Percentiles rank a stretch among this genome's conserved stretches.
Conservation (phyloP, 2,113 vertebrate species). For the Gymnogyps californianus region DNA sequence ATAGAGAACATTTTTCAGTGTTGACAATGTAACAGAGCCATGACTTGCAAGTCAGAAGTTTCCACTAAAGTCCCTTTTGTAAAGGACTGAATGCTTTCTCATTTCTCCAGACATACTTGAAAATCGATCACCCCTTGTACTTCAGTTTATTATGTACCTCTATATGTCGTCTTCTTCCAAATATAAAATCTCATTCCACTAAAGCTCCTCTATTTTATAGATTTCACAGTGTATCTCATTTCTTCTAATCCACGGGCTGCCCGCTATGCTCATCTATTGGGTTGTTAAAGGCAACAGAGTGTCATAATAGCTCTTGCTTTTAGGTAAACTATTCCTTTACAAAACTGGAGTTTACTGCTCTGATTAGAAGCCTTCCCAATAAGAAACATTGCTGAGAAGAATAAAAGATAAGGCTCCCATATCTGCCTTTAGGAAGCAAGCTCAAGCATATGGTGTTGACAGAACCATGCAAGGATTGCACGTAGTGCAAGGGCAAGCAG, state of each 20-base stretch:
- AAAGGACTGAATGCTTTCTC: background rate
- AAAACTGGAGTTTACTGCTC: background rate
- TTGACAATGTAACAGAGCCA: background rate
- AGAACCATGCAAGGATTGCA: background rate
- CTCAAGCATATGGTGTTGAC: background rate
- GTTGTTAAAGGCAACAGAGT: background rate
- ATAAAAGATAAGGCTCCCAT: background rate
- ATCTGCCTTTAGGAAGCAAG: background rate
- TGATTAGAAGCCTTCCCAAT: background rate
- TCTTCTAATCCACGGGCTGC: background rate
- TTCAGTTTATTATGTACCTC: background rate
- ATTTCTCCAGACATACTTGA: background rate
- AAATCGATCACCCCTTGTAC: background rate
- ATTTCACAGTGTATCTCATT: background rate
- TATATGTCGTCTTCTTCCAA: background rate
- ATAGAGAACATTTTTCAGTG: background rate
- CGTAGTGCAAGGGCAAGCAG: background rate
- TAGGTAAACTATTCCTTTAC: background rate
- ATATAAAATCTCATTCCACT: background rate
- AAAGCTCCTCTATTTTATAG: background rate
- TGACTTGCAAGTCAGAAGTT: background rate
- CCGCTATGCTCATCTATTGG: background rate
- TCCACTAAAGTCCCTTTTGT: background rate
- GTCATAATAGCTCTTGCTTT: background rate
- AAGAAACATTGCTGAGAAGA: background rate